A percentile compares a stretch with the other conserved stretches of the same genome.
phyloP scores from a whole-genome alignment of 2,888 invertebrate species.

The Dendrolimus houi region DNA sequence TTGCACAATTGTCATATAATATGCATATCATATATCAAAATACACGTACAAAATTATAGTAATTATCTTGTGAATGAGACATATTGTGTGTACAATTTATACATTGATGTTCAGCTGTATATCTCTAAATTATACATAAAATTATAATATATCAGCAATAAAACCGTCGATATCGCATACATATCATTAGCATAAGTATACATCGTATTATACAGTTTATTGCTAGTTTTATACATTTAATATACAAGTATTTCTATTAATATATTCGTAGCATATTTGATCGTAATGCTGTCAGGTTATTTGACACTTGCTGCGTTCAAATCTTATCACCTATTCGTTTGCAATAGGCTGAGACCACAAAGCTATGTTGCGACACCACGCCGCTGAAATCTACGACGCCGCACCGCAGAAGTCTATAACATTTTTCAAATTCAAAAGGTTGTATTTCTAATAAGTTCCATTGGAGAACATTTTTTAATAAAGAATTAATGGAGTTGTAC shows the following conservation, averaged over 20 bases:
- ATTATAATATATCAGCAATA: conserved; percentile 47
- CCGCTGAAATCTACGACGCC: no score
- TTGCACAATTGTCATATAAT: no score
- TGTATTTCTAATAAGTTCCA: no score
- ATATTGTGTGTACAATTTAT: background rate
- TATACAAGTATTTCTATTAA: conserved; percentile 18
- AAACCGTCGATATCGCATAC: conserved; percentile 62
- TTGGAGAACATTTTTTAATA: no score
- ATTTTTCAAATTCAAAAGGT: no score
- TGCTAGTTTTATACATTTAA: conserved; percentile 28
- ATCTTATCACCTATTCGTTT: no score
- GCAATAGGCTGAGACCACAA: no score
- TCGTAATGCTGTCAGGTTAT: no score
- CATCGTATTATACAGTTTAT: conserved; percentile 30
- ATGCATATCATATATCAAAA: background rate
- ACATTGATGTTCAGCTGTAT: conserved; percentile 16
- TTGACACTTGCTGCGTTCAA: no score
- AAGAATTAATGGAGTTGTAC: no score
- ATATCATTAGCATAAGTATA: conserved; percentile 65
- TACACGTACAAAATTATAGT: conserved; percentile 15
- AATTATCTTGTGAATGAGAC: conserved; percentile 9
- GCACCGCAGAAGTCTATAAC: no score
- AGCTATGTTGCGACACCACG: no score
- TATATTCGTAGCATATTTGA: conserved; percentile 14
- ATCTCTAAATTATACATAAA: conserved; percentile 21